These are phyloP conservation scores for Corticium candelabrum DNA, from an alignment of 37 sponge, comb jelly and placozoan genomes.

Conservation along the genomic window DNA sequence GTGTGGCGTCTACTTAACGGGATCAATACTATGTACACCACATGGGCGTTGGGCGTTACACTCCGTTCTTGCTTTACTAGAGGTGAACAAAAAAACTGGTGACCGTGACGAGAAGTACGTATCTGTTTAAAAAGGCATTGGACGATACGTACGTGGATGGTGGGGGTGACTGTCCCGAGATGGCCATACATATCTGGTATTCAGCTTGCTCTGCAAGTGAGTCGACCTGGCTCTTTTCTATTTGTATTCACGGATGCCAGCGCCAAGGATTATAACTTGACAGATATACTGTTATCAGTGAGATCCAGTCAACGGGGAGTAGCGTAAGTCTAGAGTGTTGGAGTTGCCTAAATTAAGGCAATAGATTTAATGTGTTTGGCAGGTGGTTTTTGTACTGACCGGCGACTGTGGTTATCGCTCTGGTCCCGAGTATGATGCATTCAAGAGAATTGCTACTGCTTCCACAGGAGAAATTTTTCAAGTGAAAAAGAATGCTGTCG, in stretches of 20 bases:
- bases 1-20: no score
- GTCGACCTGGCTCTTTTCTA: neutral
- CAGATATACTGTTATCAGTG: neutral
- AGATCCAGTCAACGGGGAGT: slow-evolving; percentile 5
- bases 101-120: neutral
- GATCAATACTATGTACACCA: no score
- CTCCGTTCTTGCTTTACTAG: no score
- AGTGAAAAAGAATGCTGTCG: slow-evolving; percentile 2
- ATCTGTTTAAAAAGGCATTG: neutral
- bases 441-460: neutral
- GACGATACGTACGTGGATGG: neutral
- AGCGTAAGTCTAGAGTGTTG: no score
- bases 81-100: no score
- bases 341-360: neutral
- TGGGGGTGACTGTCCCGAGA: neutral
- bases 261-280: neutral
- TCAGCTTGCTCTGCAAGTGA: neutral
- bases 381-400: slow-evolving; percentile 10
- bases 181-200: neutral
- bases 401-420: neutral
- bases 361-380: neutral
- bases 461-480: neutral
- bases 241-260: neutral
- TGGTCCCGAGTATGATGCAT: neutral
- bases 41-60: no score